phyloP scores from a whole-genome alignment of 2,113 vertebrate genomes.

The Serinus canaria region DNA sequence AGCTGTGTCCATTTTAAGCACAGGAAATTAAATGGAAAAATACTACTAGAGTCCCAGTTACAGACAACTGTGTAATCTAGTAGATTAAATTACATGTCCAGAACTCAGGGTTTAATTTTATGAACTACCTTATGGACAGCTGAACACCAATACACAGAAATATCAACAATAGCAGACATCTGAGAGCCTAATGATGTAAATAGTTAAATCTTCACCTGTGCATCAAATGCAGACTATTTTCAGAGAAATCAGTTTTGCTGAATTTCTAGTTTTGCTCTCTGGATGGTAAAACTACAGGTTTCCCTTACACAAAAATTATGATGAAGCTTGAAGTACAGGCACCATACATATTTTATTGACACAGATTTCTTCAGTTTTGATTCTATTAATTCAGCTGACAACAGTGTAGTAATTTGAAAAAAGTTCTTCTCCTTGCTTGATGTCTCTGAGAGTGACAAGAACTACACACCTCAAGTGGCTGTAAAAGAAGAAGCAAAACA shows the following conservation, averaged over 20 bases:
- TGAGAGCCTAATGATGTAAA: neutral
- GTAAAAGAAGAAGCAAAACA: slow-evolving; percentile 1
- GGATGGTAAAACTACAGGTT: neutral
- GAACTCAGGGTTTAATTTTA: neutral
- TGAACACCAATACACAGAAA: neutral
- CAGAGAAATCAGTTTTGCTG: neutral
- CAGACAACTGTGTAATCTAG: neutral
- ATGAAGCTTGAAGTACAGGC: neutral
- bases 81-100: neutral
- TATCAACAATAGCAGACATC: neutral
- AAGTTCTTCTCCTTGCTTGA: slow-evolving; percentile 87
- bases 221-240: neutral
- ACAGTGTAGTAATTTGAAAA: slow-evolving; percentile 96
- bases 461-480: slow-evolving; percentile 86
- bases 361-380: neutral
- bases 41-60: neutral
- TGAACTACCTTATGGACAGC: neutral
- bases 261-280: neutral
- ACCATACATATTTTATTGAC: neutral
- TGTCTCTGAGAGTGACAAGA: slow-evolving; percentile 85
- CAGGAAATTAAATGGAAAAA: neutral
- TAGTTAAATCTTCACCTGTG: neutral
- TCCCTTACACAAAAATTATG: neutral
- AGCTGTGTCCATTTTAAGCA: neutral
- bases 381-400: slow-evolving; percentile 69